These are phyloP conservation scores for Myathropa florea DNA, from an alignment of 2,888 invertebrate genomes.

Conservation along the genomic window DNA sequence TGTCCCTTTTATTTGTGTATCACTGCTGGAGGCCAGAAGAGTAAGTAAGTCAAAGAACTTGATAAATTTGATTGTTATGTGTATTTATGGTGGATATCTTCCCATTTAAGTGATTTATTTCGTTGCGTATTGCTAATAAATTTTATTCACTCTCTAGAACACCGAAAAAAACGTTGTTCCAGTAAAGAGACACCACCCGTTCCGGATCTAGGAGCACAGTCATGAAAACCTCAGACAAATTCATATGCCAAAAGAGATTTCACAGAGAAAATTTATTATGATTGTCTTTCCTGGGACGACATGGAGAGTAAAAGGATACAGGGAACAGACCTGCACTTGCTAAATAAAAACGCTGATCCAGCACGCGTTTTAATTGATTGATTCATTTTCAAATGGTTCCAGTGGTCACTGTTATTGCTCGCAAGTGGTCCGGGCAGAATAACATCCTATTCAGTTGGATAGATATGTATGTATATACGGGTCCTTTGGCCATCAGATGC, in stretches of 20 bases:
- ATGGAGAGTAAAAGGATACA: conserved; percentile 35
- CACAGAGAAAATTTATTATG: conserved; percentile 66
- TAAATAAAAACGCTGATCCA: conserved; percentile 47
- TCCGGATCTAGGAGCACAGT: conserved; percentile 12
- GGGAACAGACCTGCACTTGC: conserved; percentile 13
- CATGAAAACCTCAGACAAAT: conserved; percentile 68
- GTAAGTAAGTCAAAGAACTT: conserved; percentile 67
- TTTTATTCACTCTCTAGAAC: conserved; percentile 61
- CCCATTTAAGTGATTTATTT: conserved; percentile 69
- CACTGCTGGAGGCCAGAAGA: conserved; percentile 23
- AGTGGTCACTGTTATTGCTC: not conserved
- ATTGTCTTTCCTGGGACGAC: conserved; percentile 56
- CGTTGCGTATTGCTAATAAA: conserved; percentile 67
- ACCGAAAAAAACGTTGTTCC: conserved; percentile 35
- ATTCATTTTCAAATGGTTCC: conserved; percentile 38
- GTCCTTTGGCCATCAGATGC: not conserved
- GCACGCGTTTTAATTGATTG: conserved; percentile 67
- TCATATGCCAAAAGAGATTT: conserved; percentile 71
- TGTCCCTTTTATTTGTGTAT: conserved; percentile 3
- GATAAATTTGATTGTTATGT: conserved; percentile 71
- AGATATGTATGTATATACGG: not conserved
- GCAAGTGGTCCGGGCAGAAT: not conserved
- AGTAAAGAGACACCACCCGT: conserved; percentile 43
- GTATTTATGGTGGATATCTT: conserved; percentile 69
- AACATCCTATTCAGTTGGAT: conserved; percentile 3